Base-by-base conservation (phyloP, 2,797 vertebrate species). In the Numenius phaeopus region DNA sequence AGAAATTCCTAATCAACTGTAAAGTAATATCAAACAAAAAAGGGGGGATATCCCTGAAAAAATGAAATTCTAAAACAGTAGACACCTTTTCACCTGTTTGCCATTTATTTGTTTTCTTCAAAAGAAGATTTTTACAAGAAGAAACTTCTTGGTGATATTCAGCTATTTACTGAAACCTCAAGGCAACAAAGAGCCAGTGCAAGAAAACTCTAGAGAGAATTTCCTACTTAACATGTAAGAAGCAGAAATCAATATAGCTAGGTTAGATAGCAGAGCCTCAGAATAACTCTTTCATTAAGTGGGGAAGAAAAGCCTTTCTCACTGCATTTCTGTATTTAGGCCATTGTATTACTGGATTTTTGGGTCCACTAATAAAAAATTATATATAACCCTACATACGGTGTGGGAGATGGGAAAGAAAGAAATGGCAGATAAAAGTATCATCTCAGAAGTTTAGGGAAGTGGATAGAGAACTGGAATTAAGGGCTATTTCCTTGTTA, bases 121-220 rank as follows among this genome's bases (percentile, higher is more conserved):
- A 65, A 89, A 57, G 32, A 89, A 46, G 39, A 61, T 17, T 77
- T 95, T 87, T 64, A 37, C 24, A n/a, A 83, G 77, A 87, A 73
- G 13, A 34, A 66, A 18, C 42, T 47, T 72, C n/a, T 78, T 44
- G 39, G 49, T 69, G 49, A 57, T 77, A 69, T 42, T 58, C 39
- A 91, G 34, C 49, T 92, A 18, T 78, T 91, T 75, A 57, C 34
- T 61, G 49, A 94, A 89, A 94, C 37, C 37, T 87, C 52, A 69
- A 50, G 52, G 72, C 66, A 94, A 55, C 30, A 75, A 86, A 85
- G 49, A 84, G 30, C 24, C n/a, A 55, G 72, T n/a, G 66, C 39
- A 71, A 90, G 78, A 46, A 83, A 91, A 65, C 32, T 80, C 55
- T 29, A 58, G 49, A 39, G 32, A 90, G 32, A 69, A 82, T 83